These are phyloP conservation scores for Brienomyrus brachyistius DNA, from an alignment of 2,113 vertebrate genomes.

Conservation along the genomic window DNA sequence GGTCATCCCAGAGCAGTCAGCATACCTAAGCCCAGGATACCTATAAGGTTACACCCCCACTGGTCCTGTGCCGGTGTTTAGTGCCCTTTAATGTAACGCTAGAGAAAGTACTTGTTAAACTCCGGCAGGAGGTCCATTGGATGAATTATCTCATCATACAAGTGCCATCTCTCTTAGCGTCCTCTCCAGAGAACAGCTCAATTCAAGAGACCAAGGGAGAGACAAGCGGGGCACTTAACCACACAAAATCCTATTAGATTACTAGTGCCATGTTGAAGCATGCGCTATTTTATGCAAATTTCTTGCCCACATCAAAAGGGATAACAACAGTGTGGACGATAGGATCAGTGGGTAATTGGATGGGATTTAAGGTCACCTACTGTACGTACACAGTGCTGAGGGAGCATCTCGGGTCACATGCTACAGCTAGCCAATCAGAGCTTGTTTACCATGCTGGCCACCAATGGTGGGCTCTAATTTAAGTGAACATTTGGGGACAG, in stretches of 20 bases:
- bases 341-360: neutral
- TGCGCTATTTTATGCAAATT: neutral
- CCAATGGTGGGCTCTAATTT: constrained; percentile 24
- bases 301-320: neutral
- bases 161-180: neutral
- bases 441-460: constrained; percentile 23
- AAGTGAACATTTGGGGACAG: constrained; percentile 31
- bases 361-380: constrained; percentile 26
- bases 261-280: neutral
- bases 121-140: neutral
- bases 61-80: neutral
- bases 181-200: neutral
- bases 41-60: neutral
- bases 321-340: neutral
- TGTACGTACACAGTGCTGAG: neutral
- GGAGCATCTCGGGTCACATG: constrained; percentile 34
- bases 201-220: neutral
- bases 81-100: neutral
- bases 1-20: neutral
- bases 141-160: neutral
- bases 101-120: neutral
- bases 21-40: neutral
- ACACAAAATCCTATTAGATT: neutral
- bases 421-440: constrained; percentile 32
- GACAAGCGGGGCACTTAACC: neutral